phyloP scores from a whole-genome alignment of 2,797 vertebrate species.

The Lacerta agilis region DNA sequence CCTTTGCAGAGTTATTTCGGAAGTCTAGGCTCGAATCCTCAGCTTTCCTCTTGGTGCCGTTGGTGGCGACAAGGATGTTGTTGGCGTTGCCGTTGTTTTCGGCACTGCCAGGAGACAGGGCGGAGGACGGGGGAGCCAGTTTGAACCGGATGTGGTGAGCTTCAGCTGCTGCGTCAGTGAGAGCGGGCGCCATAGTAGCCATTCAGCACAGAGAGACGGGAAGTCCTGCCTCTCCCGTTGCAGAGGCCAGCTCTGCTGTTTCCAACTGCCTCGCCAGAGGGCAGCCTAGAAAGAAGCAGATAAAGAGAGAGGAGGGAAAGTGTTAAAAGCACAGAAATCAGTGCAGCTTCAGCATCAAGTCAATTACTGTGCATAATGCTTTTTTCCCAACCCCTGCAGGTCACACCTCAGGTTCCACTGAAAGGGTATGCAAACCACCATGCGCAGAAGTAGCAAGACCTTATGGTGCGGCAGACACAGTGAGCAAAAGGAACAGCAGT shows the following conservation, averaged over 20 bases:
- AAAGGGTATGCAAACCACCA: not conserved
- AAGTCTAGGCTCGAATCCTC: constrained; percentile 90
- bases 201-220: constrained; percentile 98
- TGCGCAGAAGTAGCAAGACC: not conserved
- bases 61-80: constrained; percentile 92
- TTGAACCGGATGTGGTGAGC: constrained; percentile 99
- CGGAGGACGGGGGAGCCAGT: constrained; percentile 97
- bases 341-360: constrained; percentile 9
- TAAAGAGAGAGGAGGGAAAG: constrained; percentile 27
- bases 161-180: constrained; percentile 99
- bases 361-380: not conserved
- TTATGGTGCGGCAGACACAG: not conserved
- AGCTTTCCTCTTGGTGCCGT: constrained; percentile 92
- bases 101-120: constrained; percentile 92
- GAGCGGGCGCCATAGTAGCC: constrained; percentile 99
- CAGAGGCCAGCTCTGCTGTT: constrained; percentile 89
- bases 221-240: constrained; percentile 88
- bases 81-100: constrained; percentile 96
- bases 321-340: constrained; percentile 39
- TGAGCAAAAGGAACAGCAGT: not conserved
- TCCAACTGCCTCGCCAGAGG: constrained; percentile 88
- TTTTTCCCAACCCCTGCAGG: not conserved
- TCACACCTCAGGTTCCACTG: not conserved
- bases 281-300: constrained; percentile 78
- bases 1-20: constrained; percentile 82